phyloP scores from a whole-genome alignment of 2,888 invertebrate species.

The Brachynemurus nebulosus region DNA sequence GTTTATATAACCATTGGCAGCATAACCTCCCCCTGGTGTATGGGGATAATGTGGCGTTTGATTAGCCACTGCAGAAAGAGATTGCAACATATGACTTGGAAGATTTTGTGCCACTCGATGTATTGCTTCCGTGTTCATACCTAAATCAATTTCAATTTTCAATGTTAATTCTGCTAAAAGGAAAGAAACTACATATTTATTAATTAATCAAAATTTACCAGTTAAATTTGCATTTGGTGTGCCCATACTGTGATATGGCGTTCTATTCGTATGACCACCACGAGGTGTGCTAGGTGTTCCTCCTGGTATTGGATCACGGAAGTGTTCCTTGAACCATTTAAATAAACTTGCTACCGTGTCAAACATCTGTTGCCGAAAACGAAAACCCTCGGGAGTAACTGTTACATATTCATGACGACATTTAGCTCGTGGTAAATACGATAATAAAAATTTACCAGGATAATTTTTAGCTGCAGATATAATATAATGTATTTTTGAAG shows the following conservation, averaged over 20 bases:
- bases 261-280: constrained; percentile 37
- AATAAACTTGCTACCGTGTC: constrained; percentile 66
- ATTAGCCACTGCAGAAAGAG: constrained; percentile 55
- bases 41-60: constrained; percentile 56
- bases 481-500: constrained; percentile 80
- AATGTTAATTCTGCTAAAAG: background rate
- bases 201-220: too few relatives aligned
- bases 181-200: background rate
- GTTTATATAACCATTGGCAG: constrained; percentile 55
- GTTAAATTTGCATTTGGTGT: constrained; percentile 28
- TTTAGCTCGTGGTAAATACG: constrained; percentile 77
- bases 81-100: constrained; percentile 56
- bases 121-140: constrained; percentile 50
- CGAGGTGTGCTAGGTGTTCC: constrained; percentile 62
- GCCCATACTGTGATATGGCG: constrained; percentile 31
- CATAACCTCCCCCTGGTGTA: constrained; percentile 54
- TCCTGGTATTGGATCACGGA: constrained; percentile 73
- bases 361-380: constrained; percentile 80
- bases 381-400: constrained; percentile 83
- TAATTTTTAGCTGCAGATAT: constrained; percentile 71
- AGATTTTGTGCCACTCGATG: constrained; percentile 57
- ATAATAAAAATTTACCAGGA: constrained; percentile 86
- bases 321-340: constrained; percentile 98
- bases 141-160: too few relatives aligned
- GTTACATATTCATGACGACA: constrained; percentile 86